Conservation (phyloP, 2,888 invertebrate genomes). For the Drosophila niveifrons region DNA sequence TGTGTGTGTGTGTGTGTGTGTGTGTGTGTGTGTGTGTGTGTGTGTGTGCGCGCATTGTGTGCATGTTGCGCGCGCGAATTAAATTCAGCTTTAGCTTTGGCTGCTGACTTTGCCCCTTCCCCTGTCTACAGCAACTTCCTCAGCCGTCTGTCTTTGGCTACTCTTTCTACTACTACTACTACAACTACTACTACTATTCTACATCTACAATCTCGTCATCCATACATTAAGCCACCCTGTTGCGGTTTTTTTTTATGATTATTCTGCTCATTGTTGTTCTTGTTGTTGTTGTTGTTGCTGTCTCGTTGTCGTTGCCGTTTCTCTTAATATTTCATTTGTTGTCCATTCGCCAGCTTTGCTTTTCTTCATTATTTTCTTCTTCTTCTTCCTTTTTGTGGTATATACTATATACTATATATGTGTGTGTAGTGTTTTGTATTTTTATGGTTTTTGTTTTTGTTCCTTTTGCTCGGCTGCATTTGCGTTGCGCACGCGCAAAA, state of each 20-base stretch:
- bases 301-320: constrained; percentile 21
- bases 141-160: background rate
- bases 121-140: background rate
- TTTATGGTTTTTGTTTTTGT: constrained; percentile 1
- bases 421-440: background rate
- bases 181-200: background rate
- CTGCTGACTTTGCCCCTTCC: background rate
- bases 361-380: constrained; percentile 39
- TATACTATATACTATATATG: background rate
- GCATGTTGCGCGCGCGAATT: constrained; percentile 45
- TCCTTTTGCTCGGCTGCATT: constrained; percentile 50
- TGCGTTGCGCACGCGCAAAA: constrained; percentile 70
- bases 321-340: constrained; percentile 44
- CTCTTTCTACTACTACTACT: background rate
- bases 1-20: constrained; percentile 9
- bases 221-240: constrained; percentile 46
- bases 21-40: constrained; percentile 21
- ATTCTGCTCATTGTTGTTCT: constrained; percentile 19
- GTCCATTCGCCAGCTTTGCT: constrained; percentile 39
- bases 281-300: constrained; percentile 8
- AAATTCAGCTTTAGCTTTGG: constrained; percentile 36
- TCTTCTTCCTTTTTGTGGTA: constrained; percentile 15
- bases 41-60: constrained; percentile 19
- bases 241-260: constrained; percentile 23
- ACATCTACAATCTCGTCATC: constrained; percentile 23